These are phyloP conservation scores for Caenorhabditis sinica DNA, from an alignment of 2,888 invertebrate genomes.

Conservation along the genomic window DNA sequence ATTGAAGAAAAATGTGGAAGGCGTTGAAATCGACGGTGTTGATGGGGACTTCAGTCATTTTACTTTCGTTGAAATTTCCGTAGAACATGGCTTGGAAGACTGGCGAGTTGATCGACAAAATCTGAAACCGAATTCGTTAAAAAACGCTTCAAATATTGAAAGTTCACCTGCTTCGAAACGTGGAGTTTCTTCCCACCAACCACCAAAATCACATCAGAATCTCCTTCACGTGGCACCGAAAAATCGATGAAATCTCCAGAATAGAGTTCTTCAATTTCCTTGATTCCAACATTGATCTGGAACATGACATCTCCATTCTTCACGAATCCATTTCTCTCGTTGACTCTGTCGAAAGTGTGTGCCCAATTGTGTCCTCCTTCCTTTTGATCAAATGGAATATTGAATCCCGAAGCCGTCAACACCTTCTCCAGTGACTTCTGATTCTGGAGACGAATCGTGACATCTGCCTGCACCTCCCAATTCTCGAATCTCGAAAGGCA, in stretches of 20 bases:
- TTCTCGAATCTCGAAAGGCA: neutral
- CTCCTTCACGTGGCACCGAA: neutral
- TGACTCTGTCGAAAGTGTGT: constrained; percentile 11
- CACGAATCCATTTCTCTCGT: constrained; percentile 16
- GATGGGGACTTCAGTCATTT: constrained; percentile 17
- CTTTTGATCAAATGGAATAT: constrained; percentile 9
- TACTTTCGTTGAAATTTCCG: constrained; percentile 21
- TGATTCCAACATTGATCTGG: constrained; percentile 32
- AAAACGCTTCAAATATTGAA: neutral
- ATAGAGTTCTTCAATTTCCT: constrained; percentile 12
- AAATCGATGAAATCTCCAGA: constrained; percentile 48
- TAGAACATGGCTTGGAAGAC: constrained; percentile 40
- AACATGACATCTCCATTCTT: constrained; percentile 14
- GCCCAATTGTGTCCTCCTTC: constrained; percentile 19
- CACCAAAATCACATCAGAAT: constrained; percentile 25
- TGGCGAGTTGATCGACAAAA: constrained; percentile 36
- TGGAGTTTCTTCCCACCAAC: constrained; percentile 31
- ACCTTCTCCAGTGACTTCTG: constrained; percentile 3
- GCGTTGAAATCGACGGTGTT: constrained; percentile 17
- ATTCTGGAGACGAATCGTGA: constrained; percentile 26
- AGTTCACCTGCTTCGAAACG: constrained; percentile 36
- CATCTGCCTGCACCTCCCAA: constrained; percentile 30
- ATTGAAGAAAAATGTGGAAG: constrained; percentile 47
- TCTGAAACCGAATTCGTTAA: neutral
- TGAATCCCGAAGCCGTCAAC: constrained; percentile 4